Evolutionary conservation across 2,888 invertebrate genomes (phyloP).

Genomic region (Eristalinus aeneus): DNA sequence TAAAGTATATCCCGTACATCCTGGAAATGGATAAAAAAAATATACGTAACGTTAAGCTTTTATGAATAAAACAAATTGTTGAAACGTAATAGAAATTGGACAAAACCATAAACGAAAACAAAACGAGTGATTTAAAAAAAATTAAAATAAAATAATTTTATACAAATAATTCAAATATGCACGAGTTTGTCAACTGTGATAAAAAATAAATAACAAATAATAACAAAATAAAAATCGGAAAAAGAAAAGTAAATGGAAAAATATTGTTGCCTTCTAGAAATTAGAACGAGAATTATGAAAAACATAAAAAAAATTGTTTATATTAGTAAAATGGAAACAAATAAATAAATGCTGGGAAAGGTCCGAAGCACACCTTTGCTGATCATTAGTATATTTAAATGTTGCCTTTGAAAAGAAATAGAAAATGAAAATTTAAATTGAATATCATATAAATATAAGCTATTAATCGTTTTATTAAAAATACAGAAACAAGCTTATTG

Average conservation of each 20-base stretch:
- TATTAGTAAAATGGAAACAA: conserved; percentile 3
- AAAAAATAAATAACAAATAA: conserved; percentile 45
- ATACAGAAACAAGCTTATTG: neutral
- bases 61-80: conserved; percentile 14
- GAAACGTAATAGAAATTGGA: neutral
- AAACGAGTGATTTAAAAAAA: conserved; percentile 7
- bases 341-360: neutral
- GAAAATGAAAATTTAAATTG: conserved; percentile 19
- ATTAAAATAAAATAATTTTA: neutral
- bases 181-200: conserved; percentile 69
- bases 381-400: conserved; percentile 61
- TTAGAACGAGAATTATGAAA: conserved; percentile 20
- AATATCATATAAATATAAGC: conserved; percentile 11
- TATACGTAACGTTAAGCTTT: conserved; percentile 9
- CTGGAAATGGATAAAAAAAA: neutral
- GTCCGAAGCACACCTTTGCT: conserved; percentile 31
- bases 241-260: conserved; percentile 32
- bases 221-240: conserved; percentile 6
- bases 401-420: conserved; percentile 53
- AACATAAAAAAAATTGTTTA: conserved; percentile 3
- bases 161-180: conserved; percentile 15
- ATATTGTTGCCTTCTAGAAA: conserved; percentile 67
- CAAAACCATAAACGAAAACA: conserved; percentile 11
- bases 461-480: conserved; percentile 33
- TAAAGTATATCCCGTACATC: conserved; percentile 8